These are phyloP conservation scores for Torymus aiolomorphi DNA, from an alignment of 2,888 invertebrate genomes.

Conservation along the genomic window DNA sequence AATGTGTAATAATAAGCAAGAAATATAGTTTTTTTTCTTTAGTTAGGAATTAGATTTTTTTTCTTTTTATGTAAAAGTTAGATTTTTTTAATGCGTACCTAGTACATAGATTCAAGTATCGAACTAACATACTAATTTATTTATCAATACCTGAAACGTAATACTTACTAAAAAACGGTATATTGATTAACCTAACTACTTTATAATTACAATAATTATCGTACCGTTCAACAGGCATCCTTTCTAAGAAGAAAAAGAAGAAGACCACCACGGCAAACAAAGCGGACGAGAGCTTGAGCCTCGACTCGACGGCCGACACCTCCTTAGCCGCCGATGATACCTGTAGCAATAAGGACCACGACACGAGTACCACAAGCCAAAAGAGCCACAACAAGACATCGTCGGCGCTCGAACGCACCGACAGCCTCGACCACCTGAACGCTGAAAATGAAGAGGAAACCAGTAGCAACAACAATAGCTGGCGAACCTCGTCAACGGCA, in stretches of 20 bases:
- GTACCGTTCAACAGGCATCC: slow-evolving; percentile 55
- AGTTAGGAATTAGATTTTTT: no score
- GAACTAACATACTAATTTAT: no score
- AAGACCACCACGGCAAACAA: slow-evolving; percentile 36
- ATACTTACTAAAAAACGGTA: no score
- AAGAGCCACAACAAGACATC: not conserved
- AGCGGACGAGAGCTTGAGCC: slow-evolving; percentile 8
- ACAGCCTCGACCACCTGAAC: slow-evolving; percentile 31
- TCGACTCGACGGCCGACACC: slow-evolving; percentile 19
- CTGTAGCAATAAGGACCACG: not conserved
- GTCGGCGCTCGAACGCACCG: not conserved
- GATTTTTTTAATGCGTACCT: no score
- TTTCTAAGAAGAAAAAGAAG: slow-evolving; percentile 65
- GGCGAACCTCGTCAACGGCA: not conserved
- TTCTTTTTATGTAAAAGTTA: no score
- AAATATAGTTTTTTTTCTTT: no score
- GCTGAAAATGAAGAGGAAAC: slow-evolving; percentile 47
- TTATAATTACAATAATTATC: no score
- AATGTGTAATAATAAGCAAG: not conserved
- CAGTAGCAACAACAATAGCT: not conserved
- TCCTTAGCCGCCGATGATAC: slow-evolving; percentile 12
- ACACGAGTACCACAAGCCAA: not conserved
- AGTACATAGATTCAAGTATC: no score
- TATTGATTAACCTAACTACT: no score
- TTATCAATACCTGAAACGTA: no score